Base-by-base conservation (phyloP, 2,888 invertebrate species). In the Apodemia duryi region DNA sequence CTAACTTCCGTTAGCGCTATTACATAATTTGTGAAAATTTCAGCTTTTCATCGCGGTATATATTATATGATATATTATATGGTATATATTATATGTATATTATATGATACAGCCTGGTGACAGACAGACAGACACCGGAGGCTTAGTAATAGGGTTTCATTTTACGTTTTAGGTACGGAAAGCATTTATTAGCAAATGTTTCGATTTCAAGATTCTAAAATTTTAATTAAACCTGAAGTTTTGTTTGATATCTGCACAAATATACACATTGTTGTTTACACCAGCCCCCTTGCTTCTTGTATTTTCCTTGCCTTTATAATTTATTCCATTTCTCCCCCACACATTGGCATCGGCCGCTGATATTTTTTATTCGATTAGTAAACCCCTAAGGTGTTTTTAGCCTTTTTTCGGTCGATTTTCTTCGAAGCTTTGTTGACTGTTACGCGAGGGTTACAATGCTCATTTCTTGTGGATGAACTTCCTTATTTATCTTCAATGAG, bases 291-390 rank as follows among this genome's bases (percentile, higher is more conserved):
- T 77, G 87, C 85, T 85, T 83, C 88, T 90, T 90, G 84, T 88
- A 88, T 90, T 88, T 91, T 90, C 90, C 46, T 46, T 46, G 46
- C 13, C 46, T 90, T 91, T 85, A 88, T 91, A 91, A 91, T 91
- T 91, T 91, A 91, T 91, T 91, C 91, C 84, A 82, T 86, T 86
- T 78, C 88, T 86, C 90, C 91, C 91, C 90, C 86, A 87, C 80
- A 88, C 88, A 88, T 88, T 86, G 88, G 87, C 90, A 90, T 91
- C 87, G 90, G 90, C 86, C 91, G 91, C 91, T 91, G 92, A 92
- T 92, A 92, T 92, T 92, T 91, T 92, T 92, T 92, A 92, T 92
- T 92, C 92, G 92, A 92, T 92, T 92, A 92, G 92, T 91, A 92
- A 91, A 90, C 92, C 92, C 92, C 92, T 85, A 88, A 92, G 92